Conservation (phyloP, 2,888 invertebrate genomes). For the Agriotes lineatus region DNA sequence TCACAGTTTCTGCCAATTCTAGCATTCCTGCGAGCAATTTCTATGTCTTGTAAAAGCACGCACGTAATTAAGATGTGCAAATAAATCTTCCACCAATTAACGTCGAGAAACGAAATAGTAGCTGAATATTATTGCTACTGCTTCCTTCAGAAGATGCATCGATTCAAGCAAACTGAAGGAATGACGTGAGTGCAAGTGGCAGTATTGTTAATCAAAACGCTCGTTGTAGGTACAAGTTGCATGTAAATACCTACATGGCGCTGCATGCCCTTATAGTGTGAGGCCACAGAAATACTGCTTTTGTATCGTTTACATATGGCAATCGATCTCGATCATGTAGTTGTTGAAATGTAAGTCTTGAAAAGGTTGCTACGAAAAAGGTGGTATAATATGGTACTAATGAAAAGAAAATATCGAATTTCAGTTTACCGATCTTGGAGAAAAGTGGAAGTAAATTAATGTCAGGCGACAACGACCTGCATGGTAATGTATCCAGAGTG, state of each 20-base stretch:
- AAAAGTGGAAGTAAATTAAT: no score
- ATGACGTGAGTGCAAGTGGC: no score
- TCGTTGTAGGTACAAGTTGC: slow-evolving; percentile 19
- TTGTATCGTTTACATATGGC: not conserved
- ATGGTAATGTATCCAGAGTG: no score
- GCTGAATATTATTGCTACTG: no score
- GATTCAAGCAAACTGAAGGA: no score
- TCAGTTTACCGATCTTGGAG: not conserved
- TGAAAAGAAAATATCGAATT: not conserved
- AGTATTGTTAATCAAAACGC: slow-evolving; percentile 16
- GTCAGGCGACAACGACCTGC: not conserved
- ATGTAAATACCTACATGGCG: slow-evolving; percentile 5
- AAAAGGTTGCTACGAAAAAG: slow-evolving; percentile 17
- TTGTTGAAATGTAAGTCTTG: slow-evolving; percentile 15
- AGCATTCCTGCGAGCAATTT: no score
- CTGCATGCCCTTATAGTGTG: slow-evolving; percentile 14
- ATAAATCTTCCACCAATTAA: no score
- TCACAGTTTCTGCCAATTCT: no score
- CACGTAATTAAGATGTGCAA: no score
- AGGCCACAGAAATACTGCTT: slow-evolving; percentile 1
- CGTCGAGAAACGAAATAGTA: no score
- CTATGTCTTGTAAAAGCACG: no score
- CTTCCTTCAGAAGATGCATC: no score
- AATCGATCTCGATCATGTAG: slow-evolving; percentile 11
- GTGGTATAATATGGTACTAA: not conserved